These are phyloP conservation scores for Aleiodes sp. DNA, from an alignment of 1,140 invertebrate species.

Conservation along the genomic window DNA sequence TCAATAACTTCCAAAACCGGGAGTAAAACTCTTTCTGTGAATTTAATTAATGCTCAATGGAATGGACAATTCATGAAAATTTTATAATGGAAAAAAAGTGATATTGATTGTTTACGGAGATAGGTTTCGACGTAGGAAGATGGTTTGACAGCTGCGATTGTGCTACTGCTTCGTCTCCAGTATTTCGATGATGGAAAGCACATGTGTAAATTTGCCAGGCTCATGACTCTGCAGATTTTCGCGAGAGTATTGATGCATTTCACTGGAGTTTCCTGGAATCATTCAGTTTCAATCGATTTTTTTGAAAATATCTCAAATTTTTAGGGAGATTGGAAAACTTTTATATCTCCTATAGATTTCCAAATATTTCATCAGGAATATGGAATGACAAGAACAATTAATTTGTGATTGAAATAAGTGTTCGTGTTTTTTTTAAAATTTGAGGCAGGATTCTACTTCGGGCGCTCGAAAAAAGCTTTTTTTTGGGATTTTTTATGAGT, in stretches of 20 bases:
- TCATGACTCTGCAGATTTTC: conserved; percentile 75
- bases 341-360: too few species aligned
- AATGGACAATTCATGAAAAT: neutral
- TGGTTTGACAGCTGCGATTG: conserved; percentile 56
- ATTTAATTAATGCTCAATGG: neutral
- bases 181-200: conserved; percentile 75
- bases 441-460: too few species aligned
- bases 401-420: too few species aligned
- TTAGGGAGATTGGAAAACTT: too few species aligned
- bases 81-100: neutral
- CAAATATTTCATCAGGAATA: too few species aligned
- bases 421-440: too few species aligned
- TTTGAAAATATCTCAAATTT: too few species aligned
- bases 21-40: conserved; percentile 76
- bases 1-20: conserved; percentile 78
- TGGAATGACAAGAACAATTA: too few species aligned
- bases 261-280: conserved; percentile 71
- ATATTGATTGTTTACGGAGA: conserved; percentile 24
- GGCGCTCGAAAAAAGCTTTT: too few species aligned
- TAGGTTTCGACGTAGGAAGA: conserved; percentile 72
- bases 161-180: conserved; percentile 67
- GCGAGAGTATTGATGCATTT: conserved; percentile 76
- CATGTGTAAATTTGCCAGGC: conserved; percentile 79
- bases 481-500: too few species aligned
- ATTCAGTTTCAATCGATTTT: neutral